Base-by-base conservation (phyloP, 1,140 invertebrate genomes). In the Drosophila truncata region DNA sequence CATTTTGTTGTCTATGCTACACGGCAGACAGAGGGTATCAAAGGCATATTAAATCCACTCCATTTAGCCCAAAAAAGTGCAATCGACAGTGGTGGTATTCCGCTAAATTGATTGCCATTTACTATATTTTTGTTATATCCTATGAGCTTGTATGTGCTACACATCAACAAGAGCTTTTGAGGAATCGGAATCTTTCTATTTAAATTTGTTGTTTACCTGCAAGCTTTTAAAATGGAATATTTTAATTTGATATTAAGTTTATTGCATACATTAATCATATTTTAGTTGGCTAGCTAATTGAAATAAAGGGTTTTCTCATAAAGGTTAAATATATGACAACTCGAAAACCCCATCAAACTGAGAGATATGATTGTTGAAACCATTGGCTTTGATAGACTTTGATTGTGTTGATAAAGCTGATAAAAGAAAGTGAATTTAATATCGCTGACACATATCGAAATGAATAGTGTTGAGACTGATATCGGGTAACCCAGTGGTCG, bases 1-100 rank as follows among this genome's bases (percentile, higher is more conserved):
- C 70, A 73, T 77, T 77, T 77, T 67, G 72, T 66, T 77, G 72
- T 77, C 69, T 76, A 41, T 77, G 52, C 61, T 25, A 41, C 73
- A 77, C 23, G 72, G 9, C 58, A 63, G 46, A 27, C 58, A 74
- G 57, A 74, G 72, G 71, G 72, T 76, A 76, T 58, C 73, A 31
- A 57, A 39, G 35, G 67, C 29, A 50, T 72, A 73, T 73, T 72
- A 60, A 60, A 42, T 60, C 67, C 70, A 73, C 35, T 60, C 29
- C 44, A 72, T 72, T 73, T 73, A 37, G 29, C 55, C 55, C 66
- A 18, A 16, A 31, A 31, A 64, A 33, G 20, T 61, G 62, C 62
- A 47, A 35, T 66, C 25, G 44, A 50, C 14, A 29, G 14, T 37
- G 27, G 18, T 25, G 33, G 25, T 20, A 18, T 46, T 23, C 42